These are phyloP conservation scores for Gambusia affinis DNA, from an alignment of 2,113 vertebrate species.

Conservation along the genomic window DNA sequence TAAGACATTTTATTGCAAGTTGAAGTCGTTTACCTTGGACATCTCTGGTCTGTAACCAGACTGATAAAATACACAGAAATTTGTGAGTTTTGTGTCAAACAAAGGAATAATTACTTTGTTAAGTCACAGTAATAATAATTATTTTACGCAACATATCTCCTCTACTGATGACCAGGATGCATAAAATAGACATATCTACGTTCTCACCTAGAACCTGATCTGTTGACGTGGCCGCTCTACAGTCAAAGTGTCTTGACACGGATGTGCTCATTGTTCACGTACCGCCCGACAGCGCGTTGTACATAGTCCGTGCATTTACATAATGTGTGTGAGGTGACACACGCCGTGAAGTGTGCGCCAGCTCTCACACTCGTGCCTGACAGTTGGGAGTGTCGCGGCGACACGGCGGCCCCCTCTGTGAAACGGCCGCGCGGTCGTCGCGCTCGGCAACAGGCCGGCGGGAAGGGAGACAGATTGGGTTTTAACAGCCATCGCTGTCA, in stretches of 20 bases:
- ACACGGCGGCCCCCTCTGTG: slow-evolving; percentile 65
- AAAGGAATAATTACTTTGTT: not conserved
- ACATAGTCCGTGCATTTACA: slow-evolving; percentile 35
- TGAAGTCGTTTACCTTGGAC: too few species aligned
- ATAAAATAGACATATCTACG: not conserved
- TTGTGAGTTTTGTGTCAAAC: not conserved
- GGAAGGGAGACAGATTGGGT: slow-evolving; percentile 82
- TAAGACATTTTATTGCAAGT: too few species aligned
- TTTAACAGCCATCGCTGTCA: slow-evolving; percentile 85
- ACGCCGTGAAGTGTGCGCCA: slow-evolving; percentile 52
- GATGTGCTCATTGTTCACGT: slow-evolving; percentile 52
- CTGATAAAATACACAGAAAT: not conserved
- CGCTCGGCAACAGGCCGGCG: slow-evolving; percentile 73
- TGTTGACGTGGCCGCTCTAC: slow-evolving; percentile 8
- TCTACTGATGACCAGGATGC: not conserved
- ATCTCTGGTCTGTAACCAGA: too few species aligned
- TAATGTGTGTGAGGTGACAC: slow-evolving; percentile 55
- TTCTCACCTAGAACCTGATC: not conserved
- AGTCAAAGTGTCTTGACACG: slow-evolving; percentile 8
- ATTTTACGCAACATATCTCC: not conserved
- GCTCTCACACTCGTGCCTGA: slow-evolving; percentile 65
- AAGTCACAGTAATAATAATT: not conserved
- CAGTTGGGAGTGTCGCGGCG: slow-evolving; percentile 71
- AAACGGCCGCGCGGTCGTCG: slow-evolving; percentile 39
- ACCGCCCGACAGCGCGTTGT: slow-evolving; percentile 32